These are phyloP conservation scores for Leuciscus idus DNA, from an alignment of 2,113 vertebrate genomes.

Conservation along the genomic window DNA sequence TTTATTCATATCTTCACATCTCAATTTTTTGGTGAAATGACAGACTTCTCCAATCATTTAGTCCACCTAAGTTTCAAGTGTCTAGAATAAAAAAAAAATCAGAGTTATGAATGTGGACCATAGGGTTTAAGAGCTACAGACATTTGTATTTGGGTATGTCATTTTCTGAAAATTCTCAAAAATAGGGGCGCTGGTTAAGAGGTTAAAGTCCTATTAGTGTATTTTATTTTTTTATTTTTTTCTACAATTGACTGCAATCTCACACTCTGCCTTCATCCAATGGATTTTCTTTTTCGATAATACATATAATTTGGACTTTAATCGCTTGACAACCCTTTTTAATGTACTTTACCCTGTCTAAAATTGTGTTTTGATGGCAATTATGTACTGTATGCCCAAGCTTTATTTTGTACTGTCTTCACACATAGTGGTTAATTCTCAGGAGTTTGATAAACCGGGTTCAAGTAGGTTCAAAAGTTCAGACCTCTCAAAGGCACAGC, in stretches of 20 bases:
- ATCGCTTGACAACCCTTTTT: not conserved
- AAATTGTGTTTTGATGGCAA: not conserved
- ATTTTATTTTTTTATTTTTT: not conserved
- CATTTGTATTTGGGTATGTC: no score
- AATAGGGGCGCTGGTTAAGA: no score
- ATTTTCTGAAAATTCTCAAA: no score
- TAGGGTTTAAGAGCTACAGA: no score
- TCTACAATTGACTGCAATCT: not conserved
- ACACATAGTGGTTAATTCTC: conserved; percentile 34
- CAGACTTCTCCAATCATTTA: not conserved
- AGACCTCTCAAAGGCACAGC: conserved; percentile 14
- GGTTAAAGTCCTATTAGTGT: no score
- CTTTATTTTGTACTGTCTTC: not conserved
- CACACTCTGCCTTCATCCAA: not conserved
- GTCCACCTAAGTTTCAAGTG: no score
- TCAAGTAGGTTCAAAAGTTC: conserved; percentile 68
- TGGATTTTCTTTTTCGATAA: not conserved
- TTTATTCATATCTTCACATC: not conserved
- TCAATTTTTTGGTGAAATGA: not conserved
- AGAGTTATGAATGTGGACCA: no score
- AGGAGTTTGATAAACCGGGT: conserved; percentile 30
- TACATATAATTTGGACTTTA: not conserved
- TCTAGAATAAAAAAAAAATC: no score
- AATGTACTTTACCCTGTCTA: not conserved
- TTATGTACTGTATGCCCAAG: conserved; percentile 10